Evolutionary conservation across 1,140 invertebrate species (phyloP), one percentile per base, ranked within the genome.

Genomic region (Delia radicum): DNA sequence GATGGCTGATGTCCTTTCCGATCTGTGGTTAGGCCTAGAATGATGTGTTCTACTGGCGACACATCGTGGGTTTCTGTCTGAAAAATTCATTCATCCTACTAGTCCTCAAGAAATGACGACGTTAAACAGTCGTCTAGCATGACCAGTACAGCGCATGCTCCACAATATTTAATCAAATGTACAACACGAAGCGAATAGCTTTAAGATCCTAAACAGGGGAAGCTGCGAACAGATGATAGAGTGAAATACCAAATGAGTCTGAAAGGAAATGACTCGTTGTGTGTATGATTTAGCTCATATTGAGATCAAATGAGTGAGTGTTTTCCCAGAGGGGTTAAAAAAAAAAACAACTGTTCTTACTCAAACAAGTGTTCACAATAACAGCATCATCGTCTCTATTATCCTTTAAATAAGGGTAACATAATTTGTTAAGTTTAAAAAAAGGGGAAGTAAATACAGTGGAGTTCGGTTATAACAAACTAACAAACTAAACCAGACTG

Each of bases 1-100:
- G 65, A 42, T 74, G 48, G 46, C 73, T 62, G 46, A 31, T 80
- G 83, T 85, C 79, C 81, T 85, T 81, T 79, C 84, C 81, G 82
- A 82, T 85, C 82, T 81, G 81, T 81, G 84, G 84, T 84, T 85
- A 85, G 84, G 84, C 84, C 84, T 85, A 85, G 84, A 85, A 84
- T 85, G 84, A 85, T 85, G 82, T 85, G 83, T 79, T 83, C 79
- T 80, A 78, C 81, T 81, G 80, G 76, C 81, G 79, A 82, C 82
- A 85, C 81, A 84, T 83, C 83, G 79, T 80, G 81, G 78, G 80
- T 83, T 84, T 84, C 83, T 85, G 83, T 79, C 46, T 55, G 76
- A 76, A 77, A 80, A 80, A 79, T 82, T 84, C 79, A 84, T 81
- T 79, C 82, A 84, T 84, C 82, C 82, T 82, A 84, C 82, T 80